Conservation (phyloP, 2,797 vertebrate species). For the Hemitrygon akajei region DNA sequence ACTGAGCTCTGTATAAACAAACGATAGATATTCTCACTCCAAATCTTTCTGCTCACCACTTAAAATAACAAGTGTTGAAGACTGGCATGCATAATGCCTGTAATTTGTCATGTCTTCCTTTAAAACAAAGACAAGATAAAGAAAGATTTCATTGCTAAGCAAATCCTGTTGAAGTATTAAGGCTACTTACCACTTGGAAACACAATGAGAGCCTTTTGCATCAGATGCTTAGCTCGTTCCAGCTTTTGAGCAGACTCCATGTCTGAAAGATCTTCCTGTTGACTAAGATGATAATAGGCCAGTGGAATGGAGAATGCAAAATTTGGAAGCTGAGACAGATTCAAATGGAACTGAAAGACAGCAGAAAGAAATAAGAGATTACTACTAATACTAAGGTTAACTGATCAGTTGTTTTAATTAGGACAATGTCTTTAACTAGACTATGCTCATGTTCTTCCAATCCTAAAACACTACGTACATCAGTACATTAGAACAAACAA, state of each 20-base stretch:
- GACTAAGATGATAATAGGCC: conserved; percentile 79
- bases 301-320: conserved; percentile 87
- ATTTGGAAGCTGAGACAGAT: conserved; percentile 93
- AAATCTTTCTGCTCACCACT: conserved; percentile 18
- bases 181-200: conserved; percentile 82
- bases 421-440: background rate
- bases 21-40: background rate
- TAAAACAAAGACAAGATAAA: background rate
- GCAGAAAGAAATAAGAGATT: background rate
- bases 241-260: conserved; percentile 58
- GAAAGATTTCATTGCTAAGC: too few relatives aligned
- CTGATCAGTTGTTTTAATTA: conserved; percentile 4
- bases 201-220: conserved; percentile 79
- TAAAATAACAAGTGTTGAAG: background rate
- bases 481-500: background rate
- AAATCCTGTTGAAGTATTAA: background rate
- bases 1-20: background rate
- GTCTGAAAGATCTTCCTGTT: conserved; percentile 68
- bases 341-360: conserved; percentile 71
- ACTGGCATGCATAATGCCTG: background rate
- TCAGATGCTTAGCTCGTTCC: conserved; percentile 61
- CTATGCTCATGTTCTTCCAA: background rate
- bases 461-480: background rate
- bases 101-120: background rate
- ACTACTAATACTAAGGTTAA: background rate